phyloP scores from a whole-genome alignment of 2,797 vertebrate species.

The Sebastolobus alascanus region DNA sequence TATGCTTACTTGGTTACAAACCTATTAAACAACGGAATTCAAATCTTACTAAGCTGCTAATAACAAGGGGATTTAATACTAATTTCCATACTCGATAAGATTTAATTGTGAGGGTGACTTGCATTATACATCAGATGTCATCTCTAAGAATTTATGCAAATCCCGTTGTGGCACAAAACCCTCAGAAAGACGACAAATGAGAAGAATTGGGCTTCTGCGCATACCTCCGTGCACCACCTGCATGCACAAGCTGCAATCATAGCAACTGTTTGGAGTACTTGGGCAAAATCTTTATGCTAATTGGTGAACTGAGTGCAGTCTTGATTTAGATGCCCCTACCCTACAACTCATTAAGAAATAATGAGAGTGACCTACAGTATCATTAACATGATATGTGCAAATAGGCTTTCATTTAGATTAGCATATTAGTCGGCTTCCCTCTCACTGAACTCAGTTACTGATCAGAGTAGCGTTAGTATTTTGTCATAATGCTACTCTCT shows the following conservation, averaged over 20 bases:
- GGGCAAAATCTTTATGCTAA: constrained; percentile 33
- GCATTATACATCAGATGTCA: constrained; percentile 2
- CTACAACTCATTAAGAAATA: constrained; percentile 52
- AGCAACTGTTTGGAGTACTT: not conserved
- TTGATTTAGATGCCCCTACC: constrained; percentile 10
- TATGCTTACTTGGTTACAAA: not conserved
- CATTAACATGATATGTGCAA: constrained; percentile 52
- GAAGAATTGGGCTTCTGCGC: not conserved
- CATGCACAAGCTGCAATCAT: not conserved
- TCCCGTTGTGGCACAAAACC: constrained; percentile 1
- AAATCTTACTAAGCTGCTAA: not conserved
- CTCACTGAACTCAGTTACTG: not conserved
- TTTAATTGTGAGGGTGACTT: not conserved
- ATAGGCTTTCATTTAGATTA: constrained; percentile 36
- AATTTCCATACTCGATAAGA: not conserved
- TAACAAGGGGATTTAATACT: not conserved
- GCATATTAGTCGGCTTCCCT: constrained; percentile 13
- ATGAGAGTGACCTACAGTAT: constrained; percentile 51
- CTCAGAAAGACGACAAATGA: constrained; percentile 5
- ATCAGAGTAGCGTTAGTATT: not conserved
- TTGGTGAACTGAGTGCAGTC: constrained; percentile 11
- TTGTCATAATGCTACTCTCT: not conserved
- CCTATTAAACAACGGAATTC: not conserved
- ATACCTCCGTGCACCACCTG: not conserved
- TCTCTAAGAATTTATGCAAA: constrained; percentile 23